Base-by-base conservation (phyloP, 2,888 invertebrate genomes). In the Ashinkailepas kermadecensis region DNA sequence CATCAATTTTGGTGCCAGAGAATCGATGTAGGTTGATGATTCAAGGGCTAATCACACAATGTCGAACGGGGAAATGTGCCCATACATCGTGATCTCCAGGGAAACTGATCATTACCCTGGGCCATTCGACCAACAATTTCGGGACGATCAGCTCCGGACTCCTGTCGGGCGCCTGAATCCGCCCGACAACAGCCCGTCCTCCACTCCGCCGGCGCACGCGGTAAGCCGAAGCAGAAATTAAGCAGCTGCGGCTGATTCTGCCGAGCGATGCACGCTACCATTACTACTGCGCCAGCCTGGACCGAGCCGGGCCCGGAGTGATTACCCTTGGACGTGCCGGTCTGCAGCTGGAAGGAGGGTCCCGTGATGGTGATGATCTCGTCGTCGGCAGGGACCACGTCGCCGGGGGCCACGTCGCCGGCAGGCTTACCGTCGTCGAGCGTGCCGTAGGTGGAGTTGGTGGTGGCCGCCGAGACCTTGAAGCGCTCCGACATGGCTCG, bases 341-440 rank as follows among this genome's bases (percentile, higher is more conserved):
- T 23, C 56, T 7, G 9, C 11, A 18, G 15, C 21, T 15, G 21
- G 59, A 25, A 23, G 11, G 59, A 39, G 62, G 59, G 59, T n/a
- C 57, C 58, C 58, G 15, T 39, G 59, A 58, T 39, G n/a, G 23
- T 23, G 23, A 62, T n/a, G 59, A 58, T 62, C 21, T 80, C 80
- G 23, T 25, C 62, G 21, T 80, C 80, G 11, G 54, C 64, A 10
- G 39, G 64, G 10, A 12, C 18, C 39, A n/a, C 67, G 23, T 25
- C n/a, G 39, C 54, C 81, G 78, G 56, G 3, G 21, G 78, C 13
- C 39, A 39, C 39, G 39, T 39, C 39, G 39, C 39, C 39, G 39
- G 39, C 39, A 39, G 39, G 39, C 78, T 78, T 78, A 78, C 78
- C 78, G 56, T 78, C 78, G 23, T 78, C 56, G 18, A 78, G 56